These are phyloP conservation scores for Brachymystax lenok DNA, from an alignment of 2,797 vertebrate species.

Conservation along the genomic window DNA sequence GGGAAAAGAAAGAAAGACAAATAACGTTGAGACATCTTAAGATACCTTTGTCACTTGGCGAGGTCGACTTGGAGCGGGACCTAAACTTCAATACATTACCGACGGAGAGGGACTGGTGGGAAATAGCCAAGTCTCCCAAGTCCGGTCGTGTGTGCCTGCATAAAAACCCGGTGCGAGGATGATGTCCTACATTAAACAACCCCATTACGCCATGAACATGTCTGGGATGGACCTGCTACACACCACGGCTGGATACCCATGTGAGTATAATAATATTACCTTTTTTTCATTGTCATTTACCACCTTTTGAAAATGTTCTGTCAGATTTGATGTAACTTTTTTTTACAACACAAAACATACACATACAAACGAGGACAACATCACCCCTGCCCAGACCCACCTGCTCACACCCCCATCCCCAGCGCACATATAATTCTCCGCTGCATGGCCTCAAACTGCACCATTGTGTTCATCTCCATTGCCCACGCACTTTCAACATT, in stretches of 20 bases:
- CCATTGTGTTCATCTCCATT: no score
- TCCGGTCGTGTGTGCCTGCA: constrained; percentile 51
- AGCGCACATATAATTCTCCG: no score
- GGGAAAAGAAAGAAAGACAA: neutral
- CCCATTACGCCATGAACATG: constrained; percentile 88
- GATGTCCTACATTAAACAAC: constrained; percentile 94
- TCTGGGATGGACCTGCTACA: constrained; percentile 88
- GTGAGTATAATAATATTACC: constrained; percentile 70
- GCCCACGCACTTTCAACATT: no score
- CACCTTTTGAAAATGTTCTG: neutral
- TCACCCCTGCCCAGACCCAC: no score
- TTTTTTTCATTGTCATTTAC: neutral
- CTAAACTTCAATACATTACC: neutral
- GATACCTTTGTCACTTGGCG: neutral
- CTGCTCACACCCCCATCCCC: no score
- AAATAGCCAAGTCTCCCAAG: constrained; percentile 15
- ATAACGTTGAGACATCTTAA: neutral
- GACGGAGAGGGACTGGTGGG: neutral
- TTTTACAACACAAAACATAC: no score
- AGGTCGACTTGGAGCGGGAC: neutral
- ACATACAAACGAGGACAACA: no score
- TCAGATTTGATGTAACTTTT: no score
- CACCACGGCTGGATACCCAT: constrained; percentile 84
- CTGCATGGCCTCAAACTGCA: no score
- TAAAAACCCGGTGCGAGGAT: constrained; percentile 70